Percentiles rank a stretch among this genome's conserved stretches.
Conservation (phyloP, 2,113 vertebrate species). For the Nothocercus julius region DNA sequence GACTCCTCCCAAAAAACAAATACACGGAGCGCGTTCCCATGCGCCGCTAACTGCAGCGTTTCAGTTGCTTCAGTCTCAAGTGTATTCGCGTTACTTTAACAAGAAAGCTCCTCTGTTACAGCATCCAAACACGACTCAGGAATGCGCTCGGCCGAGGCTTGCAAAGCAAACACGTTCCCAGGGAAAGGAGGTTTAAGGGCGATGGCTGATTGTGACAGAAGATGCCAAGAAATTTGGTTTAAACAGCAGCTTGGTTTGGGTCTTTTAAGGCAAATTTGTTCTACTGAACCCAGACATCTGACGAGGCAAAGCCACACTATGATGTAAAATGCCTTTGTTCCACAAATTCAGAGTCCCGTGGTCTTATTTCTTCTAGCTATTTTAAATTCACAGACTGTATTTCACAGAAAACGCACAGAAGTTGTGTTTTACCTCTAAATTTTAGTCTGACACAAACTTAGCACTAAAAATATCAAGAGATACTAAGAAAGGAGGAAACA, state of each 20-base stretch:
- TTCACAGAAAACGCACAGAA: not conserved
- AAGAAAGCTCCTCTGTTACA: not conserved
- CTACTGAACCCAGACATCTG: not conserved
- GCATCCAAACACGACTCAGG: not conserved
- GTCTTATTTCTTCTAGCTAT: not conserved
- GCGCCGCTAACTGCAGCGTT: not conserved
- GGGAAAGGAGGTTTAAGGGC: not conserved
- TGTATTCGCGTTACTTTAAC: not conserved
- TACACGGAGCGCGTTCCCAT: fast-evolving
- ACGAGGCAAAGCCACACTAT: not conserved
- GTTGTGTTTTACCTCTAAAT: too few species aligned
- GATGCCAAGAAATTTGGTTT: not conserved
- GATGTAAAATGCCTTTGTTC: not conserved
- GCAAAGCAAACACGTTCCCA: not conserved
- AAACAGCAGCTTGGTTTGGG: not conserved
- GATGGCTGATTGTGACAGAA: not conserved
- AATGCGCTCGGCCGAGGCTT: not conserved
- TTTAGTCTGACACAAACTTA: not conserved
- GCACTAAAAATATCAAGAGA: not conserved
- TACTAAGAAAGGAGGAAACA: not conserved
- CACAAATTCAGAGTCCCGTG: not conserved
- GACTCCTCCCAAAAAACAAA: not conserved
- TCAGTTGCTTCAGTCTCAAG: too few species aligned
- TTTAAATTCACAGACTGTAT: not conserved
- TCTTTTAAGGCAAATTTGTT: not conserved